Evolutionary conservation across 2,888 invertebrate species (phyloP).

Genomic region (Tinea pellionella): DNA sequence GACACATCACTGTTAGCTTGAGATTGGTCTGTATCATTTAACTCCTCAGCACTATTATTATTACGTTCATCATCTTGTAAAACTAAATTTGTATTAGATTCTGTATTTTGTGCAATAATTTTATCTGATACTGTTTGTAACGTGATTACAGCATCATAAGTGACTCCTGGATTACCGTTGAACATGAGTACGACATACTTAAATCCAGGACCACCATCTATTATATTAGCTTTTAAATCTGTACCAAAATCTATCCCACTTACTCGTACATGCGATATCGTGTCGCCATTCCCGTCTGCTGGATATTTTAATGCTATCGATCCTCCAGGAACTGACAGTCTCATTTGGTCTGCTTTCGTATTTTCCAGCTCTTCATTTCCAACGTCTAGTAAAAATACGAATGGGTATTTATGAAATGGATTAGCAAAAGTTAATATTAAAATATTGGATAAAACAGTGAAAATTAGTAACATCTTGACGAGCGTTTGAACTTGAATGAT

Average conservation of each 20-base stretch:
- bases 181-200: slow-evolving; percentile 53
- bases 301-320: slow-evolving; percentile 53
- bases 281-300: slow-evolving; percentile 42
- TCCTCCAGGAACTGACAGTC: slow-evolving; percentile 51
- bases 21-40: neutral
- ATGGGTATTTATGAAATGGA: slow-evolving; percentile 57
- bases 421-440: slow-evolving; percentile 28
- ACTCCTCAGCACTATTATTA: slow-evolving; percentile 24
- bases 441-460: slow-evolving; percentile 21
- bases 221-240: slow-evolving; percentile 49
- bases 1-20: neutral
- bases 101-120: neutral
- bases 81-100: slow-evolving; percentile 16
- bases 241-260: slow-evolving; percentile 57
- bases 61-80: slow-evolving; percentile 13
- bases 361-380: slow-evolving; percentile 60
- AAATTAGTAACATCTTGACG: slow-evolving; percentile 39
- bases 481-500: slow-evolving; percentile 26
- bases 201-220: slow-evolving; percentile 58
- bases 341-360: slow-evolving; percentile 48
- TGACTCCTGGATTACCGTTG: slow-evolving; percentile 41
- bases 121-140: slow-evolving; percentile 35
- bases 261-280: slow-evolving; percentile 52
- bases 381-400: slow-evolving; percentile 50
- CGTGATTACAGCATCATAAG: slow-evolving; percentile 51